Evolutionary conservation across 2,797 vertebrate species (phyloP).

Genomic region (Fistularia commersonii): DNA sequence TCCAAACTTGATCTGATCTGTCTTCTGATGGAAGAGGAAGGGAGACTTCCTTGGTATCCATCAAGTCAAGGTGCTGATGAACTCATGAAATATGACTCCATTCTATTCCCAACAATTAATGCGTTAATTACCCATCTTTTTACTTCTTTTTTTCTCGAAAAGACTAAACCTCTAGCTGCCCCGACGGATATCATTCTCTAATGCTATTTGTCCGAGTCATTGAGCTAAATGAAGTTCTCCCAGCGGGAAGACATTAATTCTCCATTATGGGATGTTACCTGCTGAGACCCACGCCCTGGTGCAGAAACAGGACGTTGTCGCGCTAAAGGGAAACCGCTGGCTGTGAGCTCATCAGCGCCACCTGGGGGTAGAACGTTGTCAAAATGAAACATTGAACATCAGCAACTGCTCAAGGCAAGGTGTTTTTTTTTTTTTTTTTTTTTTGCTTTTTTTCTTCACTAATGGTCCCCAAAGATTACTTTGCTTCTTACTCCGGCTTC

Average conservation of each 20-base stretch:
- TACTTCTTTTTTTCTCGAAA: constrained; percentile 30
- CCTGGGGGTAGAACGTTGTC: constrained; percentile 54
- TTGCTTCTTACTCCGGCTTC: too few relatives aligned
- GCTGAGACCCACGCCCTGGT: constrained; percentile 62
- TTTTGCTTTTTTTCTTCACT: constrained; percentile 43
- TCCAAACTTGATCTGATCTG: too few relatives aligned
- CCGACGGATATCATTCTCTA: constrained; percentile 44
- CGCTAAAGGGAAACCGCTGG: constrained; percentile 49
- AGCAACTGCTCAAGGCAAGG: constrained; percentile 60
- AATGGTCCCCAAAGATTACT: not conserved
- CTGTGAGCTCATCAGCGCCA: constrained; percentile 50
- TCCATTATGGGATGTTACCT: constrained; percentile 76
- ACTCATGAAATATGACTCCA: too few relatives aligned
- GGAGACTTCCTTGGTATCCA: too few relatives aligned
- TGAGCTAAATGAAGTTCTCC: constrained; percentile 63
- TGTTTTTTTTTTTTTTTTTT: constrained; percentile 54
- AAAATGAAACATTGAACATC: constrained; percentile 68
- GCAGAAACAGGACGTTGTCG: constrained; percentile 43
- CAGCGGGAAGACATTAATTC: constrained; percentile 78
- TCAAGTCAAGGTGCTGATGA: too few relatives aligned
- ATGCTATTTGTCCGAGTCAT: constrained; percentile 65
- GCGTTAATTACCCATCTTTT: too few relatives aligned
- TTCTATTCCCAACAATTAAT: too few relatives aligned
- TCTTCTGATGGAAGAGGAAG: too few relatives aligned
- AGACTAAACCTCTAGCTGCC: constrained; percentile 47